These are phyloP conservation scores for Anneissia japonica DNA, from an alignment of 35 echinoderm and acorn worm genomes.

Conservation along the genomic window DNA sequence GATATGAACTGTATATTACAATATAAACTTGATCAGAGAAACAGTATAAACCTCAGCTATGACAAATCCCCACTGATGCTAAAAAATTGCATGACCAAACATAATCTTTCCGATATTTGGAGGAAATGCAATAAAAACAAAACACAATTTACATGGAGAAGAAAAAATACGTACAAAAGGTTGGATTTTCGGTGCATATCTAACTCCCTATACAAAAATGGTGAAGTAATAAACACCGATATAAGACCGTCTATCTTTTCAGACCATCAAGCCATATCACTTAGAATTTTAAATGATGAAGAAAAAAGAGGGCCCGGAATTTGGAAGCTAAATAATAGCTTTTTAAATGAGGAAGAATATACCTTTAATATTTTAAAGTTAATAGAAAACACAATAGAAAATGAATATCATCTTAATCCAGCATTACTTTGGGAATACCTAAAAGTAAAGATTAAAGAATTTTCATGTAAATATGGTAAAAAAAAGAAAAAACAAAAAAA, in stretches of 20 bases:
- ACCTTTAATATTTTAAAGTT: neutral
- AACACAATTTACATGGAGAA: neutral
- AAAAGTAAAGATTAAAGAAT: neutral
- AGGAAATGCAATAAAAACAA: neutral
- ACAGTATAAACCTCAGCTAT: too few species aligned
- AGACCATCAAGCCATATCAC: neutral
- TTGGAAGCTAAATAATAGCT: neutral
- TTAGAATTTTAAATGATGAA: neutral
- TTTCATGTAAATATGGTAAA: neutral
- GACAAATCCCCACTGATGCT: too few species aligned
- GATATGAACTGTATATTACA: too few species aligned
- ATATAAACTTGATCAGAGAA: too few species aligned
- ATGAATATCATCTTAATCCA: neutral
- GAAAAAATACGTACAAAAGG: neutral
- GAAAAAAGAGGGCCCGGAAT: neutral
- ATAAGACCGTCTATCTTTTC: neutral
- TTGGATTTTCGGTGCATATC: neutral
- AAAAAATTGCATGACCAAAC: too few species aligned
- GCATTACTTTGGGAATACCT: neutral
- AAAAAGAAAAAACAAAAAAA: neutral
- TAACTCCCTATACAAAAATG: neutral
- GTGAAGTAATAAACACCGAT: neutral
- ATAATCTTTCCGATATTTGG: too few species aligned
- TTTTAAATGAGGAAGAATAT: neutral
- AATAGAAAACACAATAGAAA: neutral